Evolutionary conservation across 1,140 invertebrate species (phyloP), one percentile per base, ranked within the genome.

Genomic region (Calosoma granatense): DNA sequence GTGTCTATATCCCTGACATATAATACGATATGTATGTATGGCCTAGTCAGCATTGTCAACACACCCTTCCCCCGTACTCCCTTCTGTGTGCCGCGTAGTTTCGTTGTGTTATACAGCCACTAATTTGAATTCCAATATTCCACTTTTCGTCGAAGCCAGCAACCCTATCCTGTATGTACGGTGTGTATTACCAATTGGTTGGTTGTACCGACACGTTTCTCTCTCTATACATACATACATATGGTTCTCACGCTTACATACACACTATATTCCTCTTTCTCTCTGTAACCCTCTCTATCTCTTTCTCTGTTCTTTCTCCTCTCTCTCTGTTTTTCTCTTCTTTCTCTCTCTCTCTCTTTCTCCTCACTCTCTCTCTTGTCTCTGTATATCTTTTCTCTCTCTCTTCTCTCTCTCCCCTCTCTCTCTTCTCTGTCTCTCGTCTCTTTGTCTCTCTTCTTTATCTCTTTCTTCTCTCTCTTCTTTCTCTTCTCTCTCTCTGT

Each of bases 381-480:
- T 14, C 20, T 54, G n/a, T 26, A 12, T n/a, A 11, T 54, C 53
- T 22, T 14, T 1, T 1, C 53, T 54, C 20, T 22, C n/a, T 22
- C n/a, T 22, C 14, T 36, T 54, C 21, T 23, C 9, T 9, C 9
- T 51, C 47, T 11, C 19, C 17, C 19, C 47, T 51, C 14, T 51
- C 47, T 51, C 17, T 51, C 17, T 9, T 51, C 17, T 11, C 47
- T 51, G 11, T 51, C 47, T 51, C 47, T 51, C 47, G 47, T 51
- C 47, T 51, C 19, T 19, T 51, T 20, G 9, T 20, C 47, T 51
- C 14, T 51, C 47, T 17, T 9, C 9, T 51, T 20, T 17, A 9
- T 51, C 17, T 9, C 9, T 51, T 19, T 17, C 17, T 51, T 20
- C 19, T 9, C 19, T 19, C 19, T 9, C 19, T 19, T 14, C 9